These are phyloP conservation scores for Paramormyrops kingsleyae DNA, from an alignment of 2,113 vertebrate genomes.

Conservation along the genomic window DNA sequence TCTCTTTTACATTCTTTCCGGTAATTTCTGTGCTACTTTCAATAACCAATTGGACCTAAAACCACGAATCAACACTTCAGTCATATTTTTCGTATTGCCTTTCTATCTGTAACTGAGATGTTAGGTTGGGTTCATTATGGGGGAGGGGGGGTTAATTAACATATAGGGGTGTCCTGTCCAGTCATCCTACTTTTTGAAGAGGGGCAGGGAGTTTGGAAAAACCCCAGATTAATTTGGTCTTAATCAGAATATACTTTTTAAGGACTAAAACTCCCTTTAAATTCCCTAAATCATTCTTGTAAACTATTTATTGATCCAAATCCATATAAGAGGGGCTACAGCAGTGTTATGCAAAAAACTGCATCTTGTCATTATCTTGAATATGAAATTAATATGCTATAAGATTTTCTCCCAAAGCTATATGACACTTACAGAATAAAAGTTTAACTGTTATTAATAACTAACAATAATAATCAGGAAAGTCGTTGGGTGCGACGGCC, in stretches of 20 bases:
- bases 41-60: constrained; percentile 30
- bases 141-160: not conserved
- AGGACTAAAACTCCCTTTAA: not conserved
- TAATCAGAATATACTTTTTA: not conserved
- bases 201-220: not conserved
- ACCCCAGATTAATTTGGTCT: not conserved
- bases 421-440: not conserved
- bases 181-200: constrained; percentile 13
- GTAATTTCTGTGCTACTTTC: constrained; percentile 30
- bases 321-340: not conserved
- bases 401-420: not conserved
- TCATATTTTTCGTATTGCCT: constrained; percentile 36
- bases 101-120: constrained; percentile 27
- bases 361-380: not conserved
- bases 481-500: not conserved
- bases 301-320: not conserved
- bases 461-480: not conserved
- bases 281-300: not conserved
- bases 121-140: constrained; percentile 1
- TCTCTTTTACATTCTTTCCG: constrained; percentile 16
- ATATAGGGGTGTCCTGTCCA: constrained; percentile 22
- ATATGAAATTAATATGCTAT: not conserved
- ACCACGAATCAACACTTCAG: constrained; percentile 34
- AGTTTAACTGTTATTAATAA: not conserved
- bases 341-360: not conserved